Base-by-base conservation (phyloP, 2,797 vertebrate species). In the Anolis apletophallus region DNA sequence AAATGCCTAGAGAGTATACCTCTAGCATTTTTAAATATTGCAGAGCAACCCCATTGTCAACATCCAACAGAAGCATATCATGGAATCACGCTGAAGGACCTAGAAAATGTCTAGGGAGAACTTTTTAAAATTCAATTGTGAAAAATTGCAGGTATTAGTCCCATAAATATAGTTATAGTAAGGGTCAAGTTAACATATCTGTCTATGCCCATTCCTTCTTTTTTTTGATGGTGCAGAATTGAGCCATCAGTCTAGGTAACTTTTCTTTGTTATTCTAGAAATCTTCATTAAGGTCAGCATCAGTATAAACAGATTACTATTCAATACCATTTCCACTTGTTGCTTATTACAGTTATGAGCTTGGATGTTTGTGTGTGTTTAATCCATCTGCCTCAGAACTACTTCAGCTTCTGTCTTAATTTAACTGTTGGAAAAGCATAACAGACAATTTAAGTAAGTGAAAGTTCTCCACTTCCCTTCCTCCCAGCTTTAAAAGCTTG, bases 391-490 rank as follows among this genome's bases (percentile, higher is more conserved):
- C 89, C 94, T 89, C 90, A 94, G 89, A 93, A 92, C 86, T 90
- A 88, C 93, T 93, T 93, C 84, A 91, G 91, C 89, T 94, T 93
- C 93, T 95, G 0, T 0, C 88, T 94, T 94, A 94, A 95, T 94
- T 94, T 92, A 90, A 92, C 81, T 93, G 90, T 93, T 95, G 93
- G 94, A 94, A 94, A 89, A 88, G 91, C 89, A 90, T 89, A 82
- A 13, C 0, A 61, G 90, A 94, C 93, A 89, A 93, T 92, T 94
- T 88, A 93, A 94, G 92, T 91, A 90, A 91, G 86, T 0, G 2
- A 93, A 93, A 92, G 86, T 91, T 93, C 93, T 94, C 90, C 84
- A 86, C 94, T 93, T 93, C 92, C 91, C 68, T 92, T 93, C 89
- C 81, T 88, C 64, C 73, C 80, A 92, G 86, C 84, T 93, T 90